Percentiles rank a stretch among this genome's conserved stretches.
Evolutionary conservation across 2,888 invertebrate species (phyloP).

Genomic region (Bursaphelenchus okinawaensis): DNA sequence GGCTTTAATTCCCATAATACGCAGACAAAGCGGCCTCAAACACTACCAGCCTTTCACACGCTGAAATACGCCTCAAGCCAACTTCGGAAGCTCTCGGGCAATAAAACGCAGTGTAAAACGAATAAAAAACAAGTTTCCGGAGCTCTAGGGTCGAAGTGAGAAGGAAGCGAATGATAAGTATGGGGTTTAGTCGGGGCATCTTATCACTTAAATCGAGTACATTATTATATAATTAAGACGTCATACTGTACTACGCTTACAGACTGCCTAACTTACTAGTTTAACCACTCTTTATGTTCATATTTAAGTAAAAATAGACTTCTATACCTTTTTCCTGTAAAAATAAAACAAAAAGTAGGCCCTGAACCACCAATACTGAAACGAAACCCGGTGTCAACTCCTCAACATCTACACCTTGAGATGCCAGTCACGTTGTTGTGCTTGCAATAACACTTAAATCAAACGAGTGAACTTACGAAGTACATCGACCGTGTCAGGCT

Average conservation of each 20-base stretch:
- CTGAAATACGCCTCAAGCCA: not conserved
- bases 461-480: not conserved
- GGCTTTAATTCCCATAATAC: not conserved
- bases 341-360: too few relatives aligned
- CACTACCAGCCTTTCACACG: not conserved
- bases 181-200: too few relatives aligned
- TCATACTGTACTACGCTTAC: too few relatives aligned
- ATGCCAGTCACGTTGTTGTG: too few relatives aligned
- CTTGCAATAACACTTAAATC: not conserved
- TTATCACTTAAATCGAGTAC: too few relatives aligned
- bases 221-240: too few relatives aligned
- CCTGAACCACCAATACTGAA: too few relatives aligned
- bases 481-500: not conserved
- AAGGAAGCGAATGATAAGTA: not conserved
- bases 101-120: slow-evolving; percentile 3
- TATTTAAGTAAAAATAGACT: too few relatives aligned
- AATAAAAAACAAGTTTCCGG: slow-evolving; percentile 5
- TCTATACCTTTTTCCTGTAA: too few relatives aligned
- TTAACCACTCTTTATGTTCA: too few relatives aligned
- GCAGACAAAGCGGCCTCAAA: not conserved
- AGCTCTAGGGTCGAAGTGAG: not conserved
- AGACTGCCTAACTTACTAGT: too few relatives aligned
- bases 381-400: not conserved
- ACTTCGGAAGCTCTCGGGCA: not conserved
- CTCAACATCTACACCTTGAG: too few relatives aligned